Percentiles rank a stretch among this genome's conserved stretches.
Conservation (phyloP, 2,797 vertebrate genomes). For the Eptatretus atami region DNA sequence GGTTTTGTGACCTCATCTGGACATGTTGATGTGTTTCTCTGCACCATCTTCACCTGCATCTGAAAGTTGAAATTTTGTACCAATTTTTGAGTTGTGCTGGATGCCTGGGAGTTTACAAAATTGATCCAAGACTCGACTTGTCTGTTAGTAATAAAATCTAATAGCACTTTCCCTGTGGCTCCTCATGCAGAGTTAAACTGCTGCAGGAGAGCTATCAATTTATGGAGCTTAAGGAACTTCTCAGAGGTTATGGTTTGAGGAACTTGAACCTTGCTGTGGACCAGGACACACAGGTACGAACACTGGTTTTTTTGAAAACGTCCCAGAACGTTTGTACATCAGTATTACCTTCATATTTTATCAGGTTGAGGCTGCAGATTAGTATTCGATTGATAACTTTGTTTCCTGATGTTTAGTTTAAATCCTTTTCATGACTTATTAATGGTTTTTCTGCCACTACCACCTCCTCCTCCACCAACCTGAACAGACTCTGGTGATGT, state of each 20-base stretch:
- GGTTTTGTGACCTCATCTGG: too few species aligned
- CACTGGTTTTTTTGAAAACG: too few species aligned
- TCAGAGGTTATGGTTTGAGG: constrained; percentile 53
- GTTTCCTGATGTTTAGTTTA: too few species aligned
- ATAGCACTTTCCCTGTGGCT: neutral
- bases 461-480: neutral
- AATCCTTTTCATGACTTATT: too few species aligned
- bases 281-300: constrained; percentile 37
- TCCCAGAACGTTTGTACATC: too few species aligned
- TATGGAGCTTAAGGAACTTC: constrained; percentile 78
- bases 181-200: constrained; percentile 30
- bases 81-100: neutral
- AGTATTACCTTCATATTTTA: neutral
- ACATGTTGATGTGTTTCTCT: too few species aligned
- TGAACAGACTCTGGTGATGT: constrained; percentile 35
- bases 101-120: too few species aligned
- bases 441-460: constrained; percentile 6
- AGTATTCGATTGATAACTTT: neutral
- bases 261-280: constrained; percentile 40
- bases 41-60: neutral
- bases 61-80: neutral
- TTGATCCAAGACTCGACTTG: too few species aligned
- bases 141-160: too few species aligned
- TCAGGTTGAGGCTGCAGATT: neutral
- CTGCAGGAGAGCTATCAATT: constrained; percentile 52